phyloP scores from a whole-genome alignment of 1,140 invertebrate genomes.

The Ceratina calcarata region DNA sequence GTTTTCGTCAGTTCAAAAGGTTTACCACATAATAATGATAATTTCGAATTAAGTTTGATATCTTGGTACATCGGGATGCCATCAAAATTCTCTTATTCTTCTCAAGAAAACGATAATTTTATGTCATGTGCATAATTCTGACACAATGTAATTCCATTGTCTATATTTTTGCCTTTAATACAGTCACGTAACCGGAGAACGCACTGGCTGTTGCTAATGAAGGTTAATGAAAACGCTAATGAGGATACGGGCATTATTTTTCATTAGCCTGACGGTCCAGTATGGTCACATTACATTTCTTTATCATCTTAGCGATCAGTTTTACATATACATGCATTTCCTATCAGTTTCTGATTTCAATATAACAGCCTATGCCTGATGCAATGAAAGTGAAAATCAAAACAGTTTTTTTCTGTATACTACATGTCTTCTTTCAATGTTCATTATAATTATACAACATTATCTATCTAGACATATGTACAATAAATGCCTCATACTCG shows the following conservation, averaged over 20 bases:
- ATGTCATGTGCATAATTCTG: neutral
- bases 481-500: neutral
- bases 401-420: neutral
- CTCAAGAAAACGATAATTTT: neutral
- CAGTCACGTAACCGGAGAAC: slow-evolving; percentile 23
- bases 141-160: slow-evolving; percentile 11
- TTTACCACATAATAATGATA: too few species aligned
- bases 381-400: too few species aligned
- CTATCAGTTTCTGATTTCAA: neutral
- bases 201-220: slow-evolving; percentile 21
- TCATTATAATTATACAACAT: neutral
- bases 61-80: neutral
- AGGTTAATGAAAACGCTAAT: slow-evolving; percentile 39
- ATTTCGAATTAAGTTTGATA: too few species aligned
- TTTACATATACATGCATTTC: neutral
- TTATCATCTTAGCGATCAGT: neutral
- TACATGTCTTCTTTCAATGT: neutral
- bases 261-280: slow-evolving; percentile 19
- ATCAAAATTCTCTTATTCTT: neutral
- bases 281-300: neutral
- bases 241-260: slow-evolving; percentile 26
- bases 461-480: neutral
- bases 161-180: slow-evolving; percentile 26
- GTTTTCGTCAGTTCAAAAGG: neutral
- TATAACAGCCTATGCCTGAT: neutral